phyloP scores from a whole-genome alignment of 2,113 vertebrate genomes.

The Caretta caretta region DNA sequence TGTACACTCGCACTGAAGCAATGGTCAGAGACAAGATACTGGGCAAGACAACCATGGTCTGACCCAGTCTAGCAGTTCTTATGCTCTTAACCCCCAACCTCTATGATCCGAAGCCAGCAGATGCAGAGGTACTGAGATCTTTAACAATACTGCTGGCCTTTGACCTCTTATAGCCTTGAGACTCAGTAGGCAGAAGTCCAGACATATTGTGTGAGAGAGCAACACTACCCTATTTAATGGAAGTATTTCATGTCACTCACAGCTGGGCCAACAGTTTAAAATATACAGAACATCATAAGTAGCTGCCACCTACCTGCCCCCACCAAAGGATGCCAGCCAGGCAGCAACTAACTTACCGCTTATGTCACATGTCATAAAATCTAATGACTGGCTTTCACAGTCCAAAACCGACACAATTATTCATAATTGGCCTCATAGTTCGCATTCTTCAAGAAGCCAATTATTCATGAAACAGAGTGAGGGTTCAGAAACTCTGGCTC shows the following conservation, averaged over 20 bases:
- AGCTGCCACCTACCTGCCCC: neutral
- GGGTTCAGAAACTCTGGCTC: accelerated
- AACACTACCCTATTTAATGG: accelerated
- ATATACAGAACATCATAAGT: neutral
- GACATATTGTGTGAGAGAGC: accelerated
- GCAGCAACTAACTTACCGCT: neutral
- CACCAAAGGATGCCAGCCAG: neutral
- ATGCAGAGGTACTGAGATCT: accelerated
- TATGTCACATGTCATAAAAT: accelerated
- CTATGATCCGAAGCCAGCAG: neutral
- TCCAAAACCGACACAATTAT: neutral
- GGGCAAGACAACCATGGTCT: neutral
- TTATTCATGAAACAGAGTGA: neutral
- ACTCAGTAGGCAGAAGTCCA: neutral
- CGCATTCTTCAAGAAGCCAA: neutral
- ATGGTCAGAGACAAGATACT: neutral
- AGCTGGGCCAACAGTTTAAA: neutral
- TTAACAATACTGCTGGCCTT: accelerated
- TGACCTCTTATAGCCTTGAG: accelerated
- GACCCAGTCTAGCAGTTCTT: neutral
- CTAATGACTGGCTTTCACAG: neutral
- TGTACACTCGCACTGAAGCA: neutral
- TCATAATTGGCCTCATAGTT: accelerated
- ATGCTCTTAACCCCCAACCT: neutral
- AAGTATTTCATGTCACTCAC: neutral